Conservation (phyloP, 2,113 vertebrate species). For the Ahaetulla prasina region DNA sequence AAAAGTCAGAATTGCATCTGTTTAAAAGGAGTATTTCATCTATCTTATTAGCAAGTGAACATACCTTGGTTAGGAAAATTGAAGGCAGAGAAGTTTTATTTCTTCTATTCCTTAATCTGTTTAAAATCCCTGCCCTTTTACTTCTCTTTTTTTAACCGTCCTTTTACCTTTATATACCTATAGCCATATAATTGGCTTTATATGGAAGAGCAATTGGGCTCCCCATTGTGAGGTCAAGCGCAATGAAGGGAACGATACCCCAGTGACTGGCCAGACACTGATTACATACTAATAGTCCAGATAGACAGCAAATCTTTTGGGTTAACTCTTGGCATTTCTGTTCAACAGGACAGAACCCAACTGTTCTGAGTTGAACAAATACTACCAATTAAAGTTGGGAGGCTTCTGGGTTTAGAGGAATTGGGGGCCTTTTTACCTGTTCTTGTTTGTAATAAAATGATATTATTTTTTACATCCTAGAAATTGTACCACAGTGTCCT, state of each 20-base stretch:
- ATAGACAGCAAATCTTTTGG: not conserved
- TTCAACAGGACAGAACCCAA: not conserved
- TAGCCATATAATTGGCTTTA: too few relatives aligned
- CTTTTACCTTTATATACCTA: too few relatives aligned
- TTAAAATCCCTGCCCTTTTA: too few relatives aligned
- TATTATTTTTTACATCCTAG: constrained; percentile 61
- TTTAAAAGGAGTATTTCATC: too few relatives aligned
- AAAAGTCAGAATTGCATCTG: too few relatives aligned
- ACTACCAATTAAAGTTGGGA: not conserved
- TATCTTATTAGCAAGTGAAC: too few relatives aligned
- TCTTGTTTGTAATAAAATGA: not conserved
- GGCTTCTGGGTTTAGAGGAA: not conserved
- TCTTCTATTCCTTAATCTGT: too few relatives aligned
- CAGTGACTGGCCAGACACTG: not conserved
- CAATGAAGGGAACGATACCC: not conserved
- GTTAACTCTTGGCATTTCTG: not conserved
- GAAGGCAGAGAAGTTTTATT: too few relatives aligned
- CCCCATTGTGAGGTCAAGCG: not conserved
- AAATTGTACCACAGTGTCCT: constrained; percentile 72
- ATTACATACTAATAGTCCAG: not conserved
- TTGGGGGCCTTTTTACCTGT: not conserved
- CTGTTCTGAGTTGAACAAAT: not conserved
- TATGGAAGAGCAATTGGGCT: not conserved
- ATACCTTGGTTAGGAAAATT: too few relatives aligned
- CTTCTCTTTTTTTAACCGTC: too few relatives aligned